Evolutionary conservation across 2,113 vertebrate species (phyloP).

Genomic region (Ammodytes marinus): DNA sequence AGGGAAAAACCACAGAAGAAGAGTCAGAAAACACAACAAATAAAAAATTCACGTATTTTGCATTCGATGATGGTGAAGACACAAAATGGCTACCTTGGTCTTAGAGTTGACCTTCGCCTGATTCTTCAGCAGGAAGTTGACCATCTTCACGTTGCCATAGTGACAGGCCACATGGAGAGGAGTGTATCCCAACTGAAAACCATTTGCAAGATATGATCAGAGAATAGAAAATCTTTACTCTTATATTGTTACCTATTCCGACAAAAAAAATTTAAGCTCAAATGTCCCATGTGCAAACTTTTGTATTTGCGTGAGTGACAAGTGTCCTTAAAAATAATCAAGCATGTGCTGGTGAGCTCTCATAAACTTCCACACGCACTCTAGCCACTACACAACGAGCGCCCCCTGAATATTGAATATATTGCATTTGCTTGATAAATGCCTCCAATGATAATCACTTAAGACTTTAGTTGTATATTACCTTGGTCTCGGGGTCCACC

Average conservation of each 20-base stretch:
- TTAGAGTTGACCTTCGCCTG: conserved; percentile 96
- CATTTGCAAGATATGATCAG: not conserved
- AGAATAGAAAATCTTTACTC: not conserved
- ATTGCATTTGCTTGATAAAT: not conserved
- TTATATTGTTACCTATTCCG: not conserved
- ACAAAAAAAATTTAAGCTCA: not conserved
- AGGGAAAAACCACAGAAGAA: not conserved
- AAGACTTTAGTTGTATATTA: conserved; percentile 50
- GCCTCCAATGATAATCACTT: not conserved
- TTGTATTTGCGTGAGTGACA: not conserved
- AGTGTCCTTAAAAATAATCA: not conserved
- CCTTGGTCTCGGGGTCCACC: conserved; percentile 94
- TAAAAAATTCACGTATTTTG: no score
- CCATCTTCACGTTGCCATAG: conserved; percentile 98
- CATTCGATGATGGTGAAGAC: not conserved
- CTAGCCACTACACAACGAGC: no score
- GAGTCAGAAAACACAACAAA: not conserved
- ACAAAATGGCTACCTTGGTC: conserved; percentile 89
- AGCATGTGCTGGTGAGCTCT: not conserved
- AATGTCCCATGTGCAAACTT: not conserved
- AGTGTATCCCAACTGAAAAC: conserved; percentile 93
- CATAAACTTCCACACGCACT: not conserved
- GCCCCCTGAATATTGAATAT: not conserved
- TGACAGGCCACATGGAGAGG: conserved; percentile 98
- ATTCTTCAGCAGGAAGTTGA: conserved; percentile 96